Evolutionary conservation across 2,113 vertebrate species (phyloP).

Genomic region (Bostrychus sinensis): DNA sequence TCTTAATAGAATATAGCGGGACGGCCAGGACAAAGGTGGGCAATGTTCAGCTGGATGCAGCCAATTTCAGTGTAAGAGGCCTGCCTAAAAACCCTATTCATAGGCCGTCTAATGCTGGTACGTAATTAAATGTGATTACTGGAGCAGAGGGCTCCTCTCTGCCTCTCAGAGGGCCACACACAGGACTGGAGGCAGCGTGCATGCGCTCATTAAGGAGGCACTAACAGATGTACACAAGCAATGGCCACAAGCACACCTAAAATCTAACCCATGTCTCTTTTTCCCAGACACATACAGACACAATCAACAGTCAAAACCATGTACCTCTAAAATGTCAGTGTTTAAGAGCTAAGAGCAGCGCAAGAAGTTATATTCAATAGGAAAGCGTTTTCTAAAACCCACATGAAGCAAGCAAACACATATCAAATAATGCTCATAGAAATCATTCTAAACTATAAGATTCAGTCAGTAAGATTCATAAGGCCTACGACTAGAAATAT

Average conservation of each 20-base stretch:
- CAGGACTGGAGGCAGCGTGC: slow-evolving; percentile 70
- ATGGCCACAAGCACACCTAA: slow-evolving; percentile 62
- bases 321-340: slow-evolving; percentile 24
- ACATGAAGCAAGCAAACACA: slow-evolving; percentile 36
- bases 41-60: slow-evolving; percentile 80
- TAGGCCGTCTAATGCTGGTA: slow-evolving; percentile 77
- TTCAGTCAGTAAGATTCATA: slow-evolving; percentile 54
- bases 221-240: slow-evolving; percentile 74
- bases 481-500: slow-evolving; percentile 54
- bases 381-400: slow-evolving; percentile 14
- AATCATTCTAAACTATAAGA: slow-evolving; percentile 36
- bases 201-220: slow-evolving; percentile 74
- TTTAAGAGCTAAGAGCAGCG: slow-evolving; percentile 13
- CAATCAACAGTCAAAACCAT: slow-evolving; percentile 26
- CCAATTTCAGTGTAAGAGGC: slow-evolving; percentile 77
- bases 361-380: slow-evolving; percentile 11
- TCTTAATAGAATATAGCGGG: slow-evolving; percentile 79
- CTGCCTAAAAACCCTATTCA: slow-evolving; percentile 83
- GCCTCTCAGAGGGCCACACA: slow-evolving; percentile 76
- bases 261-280: slow-evolving; percentile 40
- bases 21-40: slow-evolving; percentile 80
- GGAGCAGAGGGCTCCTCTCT: slow-evolving; percentile 77
- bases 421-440: slow-evolving; percentile 27
- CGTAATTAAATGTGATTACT: slow-evolving; percentile 87
- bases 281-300: slow-evolving; percentile 34